phyloP scores from a whole-genome alignment of 2,888 invertebrate species.

The Habrosyne pyritoides region DNA sequence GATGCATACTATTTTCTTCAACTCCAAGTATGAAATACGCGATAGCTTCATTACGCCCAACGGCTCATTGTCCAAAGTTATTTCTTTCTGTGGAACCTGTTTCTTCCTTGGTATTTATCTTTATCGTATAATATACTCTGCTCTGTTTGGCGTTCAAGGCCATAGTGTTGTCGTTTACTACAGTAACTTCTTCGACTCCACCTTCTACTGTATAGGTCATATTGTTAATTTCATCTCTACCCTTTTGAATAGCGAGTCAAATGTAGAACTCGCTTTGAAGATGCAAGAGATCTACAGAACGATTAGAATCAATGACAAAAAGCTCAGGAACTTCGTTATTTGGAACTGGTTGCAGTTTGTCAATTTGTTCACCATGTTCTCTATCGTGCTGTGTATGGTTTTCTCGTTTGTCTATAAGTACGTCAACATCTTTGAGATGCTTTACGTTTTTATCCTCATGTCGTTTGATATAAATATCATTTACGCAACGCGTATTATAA shows the following conservation, averaged over 20 bases:
- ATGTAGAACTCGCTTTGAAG: neutral
- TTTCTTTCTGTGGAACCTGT: neutral
- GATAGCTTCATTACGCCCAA: constrained; percentile 16
- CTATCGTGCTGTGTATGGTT: neutral
- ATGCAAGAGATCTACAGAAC: constrained; percentile 15
- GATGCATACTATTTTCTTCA: constrained; percentile 9
- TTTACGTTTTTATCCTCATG: neutral
- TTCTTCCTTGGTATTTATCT: neutral
- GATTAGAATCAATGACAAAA: constrained; percentile 1
- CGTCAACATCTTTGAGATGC: neutral
- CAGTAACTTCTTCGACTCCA: neutral
- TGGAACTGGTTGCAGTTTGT: constrained; percentile 1
- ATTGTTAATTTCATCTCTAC: neutral
- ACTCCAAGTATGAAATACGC: constrained; percentile 16
- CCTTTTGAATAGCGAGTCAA: neutral
- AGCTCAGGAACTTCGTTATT: neutral
- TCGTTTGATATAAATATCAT: constrained; percentile 10
- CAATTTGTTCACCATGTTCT: neutral
- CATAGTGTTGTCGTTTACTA: neutral
- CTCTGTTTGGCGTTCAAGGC: neutral
- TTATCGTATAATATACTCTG: neutral
- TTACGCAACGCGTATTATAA: constrained; percentile 12
- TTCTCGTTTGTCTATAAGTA: neutral
- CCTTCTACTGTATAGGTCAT: neutral
- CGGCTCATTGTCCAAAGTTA: neutral